Conservation (phyloP, 2,888 invertebrate genomes). For the Tachina fera region DNA sequence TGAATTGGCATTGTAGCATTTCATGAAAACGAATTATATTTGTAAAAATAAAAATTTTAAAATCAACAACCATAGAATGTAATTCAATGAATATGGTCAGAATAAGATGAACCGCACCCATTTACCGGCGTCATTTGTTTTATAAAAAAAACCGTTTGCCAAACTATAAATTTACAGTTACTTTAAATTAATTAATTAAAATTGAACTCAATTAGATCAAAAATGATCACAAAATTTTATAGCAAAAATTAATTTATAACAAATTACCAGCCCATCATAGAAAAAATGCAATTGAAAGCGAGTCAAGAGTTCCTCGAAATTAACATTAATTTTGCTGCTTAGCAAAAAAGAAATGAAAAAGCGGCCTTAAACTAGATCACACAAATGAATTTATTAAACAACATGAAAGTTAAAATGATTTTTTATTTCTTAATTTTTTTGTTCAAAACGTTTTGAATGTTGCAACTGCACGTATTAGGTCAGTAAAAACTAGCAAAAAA, state of each 20-base stretch:
- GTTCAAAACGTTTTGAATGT: not conserved
- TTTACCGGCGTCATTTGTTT: conserved; percentile 69
- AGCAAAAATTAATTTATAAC: conserved; percentile 33
- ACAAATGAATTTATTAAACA: conserved; percentile 35
- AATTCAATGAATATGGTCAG: conserved; percentile 59
- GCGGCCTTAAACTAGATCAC: conserved; percentile 35
- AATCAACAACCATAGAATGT: conserved; percentile 25
- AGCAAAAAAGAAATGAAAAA: not conserved
- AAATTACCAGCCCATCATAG: not conserved
- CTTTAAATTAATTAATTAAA: conserved; percentile 82
- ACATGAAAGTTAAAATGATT: conserved; percentile 40
- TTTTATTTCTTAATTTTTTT: conserved; percentile 4
- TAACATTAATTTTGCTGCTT: conserved; percentile 44
- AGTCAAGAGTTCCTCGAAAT: conserved; percentile 1
- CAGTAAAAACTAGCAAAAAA: not conserved
- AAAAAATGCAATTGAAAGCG: not conserved
- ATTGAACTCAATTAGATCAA: conserved; percentile 67
- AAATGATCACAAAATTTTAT: conserved; percentile 23
- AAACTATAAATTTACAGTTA: conserved; percentile 80
- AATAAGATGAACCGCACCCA: conserved; percentile 71
- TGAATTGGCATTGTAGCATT: conserved; percentile 67
- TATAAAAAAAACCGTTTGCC: conserved; percentile 73
- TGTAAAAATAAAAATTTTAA: conserved; percentile 12
- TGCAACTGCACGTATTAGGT: conserved; percentile 49
- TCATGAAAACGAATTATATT: conserved; percentile 63